Conservation (phyloP, 2,797 vertebrate genomes). For the Cryptoprocta ferox region DNA sequence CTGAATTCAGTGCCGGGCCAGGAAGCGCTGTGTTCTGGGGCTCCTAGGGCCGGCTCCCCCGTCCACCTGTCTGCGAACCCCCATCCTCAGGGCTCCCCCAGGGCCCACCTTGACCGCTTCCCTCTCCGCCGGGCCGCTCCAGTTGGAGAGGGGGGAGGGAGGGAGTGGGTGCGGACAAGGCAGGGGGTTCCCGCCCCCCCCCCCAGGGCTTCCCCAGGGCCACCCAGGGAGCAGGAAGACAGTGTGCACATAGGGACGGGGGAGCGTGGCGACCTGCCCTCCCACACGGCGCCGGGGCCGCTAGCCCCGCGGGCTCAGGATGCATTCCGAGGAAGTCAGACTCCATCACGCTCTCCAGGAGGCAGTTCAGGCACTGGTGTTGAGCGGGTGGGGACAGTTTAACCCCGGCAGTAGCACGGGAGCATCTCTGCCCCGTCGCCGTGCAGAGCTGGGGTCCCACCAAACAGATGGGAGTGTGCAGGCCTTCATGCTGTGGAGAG, state of each 20-base stretch:
- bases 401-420: rapidly evolving
- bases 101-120: not conserved
- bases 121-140: rapidly evolving
- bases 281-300: not conserved
- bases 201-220: not conserved
- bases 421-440: not conserved
- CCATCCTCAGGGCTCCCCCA: not conserved
- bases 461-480: too few relatives aligned
- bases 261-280: not conserved
- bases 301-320: not conserved
- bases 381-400: not conserved
- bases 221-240: not conserved
- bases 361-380: not conserved
- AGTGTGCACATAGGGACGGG: not conserved
- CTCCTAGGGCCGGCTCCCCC: not conserved
- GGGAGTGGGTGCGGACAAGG: not conserved
- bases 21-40: rapidly evolving
- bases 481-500: not conserved
- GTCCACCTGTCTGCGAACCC: too few relatives aligned
- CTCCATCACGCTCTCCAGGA: not conserved
- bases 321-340: not conserved
- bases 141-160: not conserved
- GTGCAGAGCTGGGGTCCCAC: not conserved
- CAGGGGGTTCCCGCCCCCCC: not conserved
- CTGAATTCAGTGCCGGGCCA: not conserved